Conservation (phyloP, 2,797 vertebrate genomes). For the Enteromius mattozi region DNA sequence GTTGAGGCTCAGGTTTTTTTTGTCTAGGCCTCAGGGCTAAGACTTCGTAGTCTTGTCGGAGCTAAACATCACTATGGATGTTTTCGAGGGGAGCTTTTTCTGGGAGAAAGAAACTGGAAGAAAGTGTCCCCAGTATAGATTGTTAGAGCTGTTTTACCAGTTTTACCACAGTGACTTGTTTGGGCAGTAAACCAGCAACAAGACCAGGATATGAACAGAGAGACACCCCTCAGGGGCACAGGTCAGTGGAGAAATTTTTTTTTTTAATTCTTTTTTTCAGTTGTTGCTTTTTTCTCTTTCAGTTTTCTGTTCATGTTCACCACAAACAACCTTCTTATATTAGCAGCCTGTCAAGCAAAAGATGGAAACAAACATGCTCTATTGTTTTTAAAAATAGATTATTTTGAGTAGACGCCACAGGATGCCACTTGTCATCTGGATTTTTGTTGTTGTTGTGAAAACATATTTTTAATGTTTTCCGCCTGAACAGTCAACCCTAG, state of each 20-base stretch:
- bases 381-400: not conserved
- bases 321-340: not conserved
- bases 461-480: not conserved
- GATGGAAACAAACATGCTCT: slow-evolving; percentile 16
- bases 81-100: slow-evolving; percentile 11
- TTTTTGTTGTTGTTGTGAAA: not conserved
- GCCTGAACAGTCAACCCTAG: not conserved
- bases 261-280: not conserved
- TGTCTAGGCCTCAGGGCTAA: slow-evolving; percentile 5
- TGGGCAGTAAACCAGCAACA: not conserved
- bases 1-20: not conserved
- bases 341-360: slow-evolving; percentile 1
- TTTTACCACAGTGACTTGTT: not conserved
- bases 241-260: slow-evolving; percentile 25
- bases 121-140: not conserved
- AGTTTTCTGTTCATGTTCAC: slow-evolving; percentile 5
- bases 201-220: not conserved
- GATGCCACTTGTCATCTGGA: not conserved
- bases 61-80: slow-evolving; percentile 6
- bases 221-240: no score
- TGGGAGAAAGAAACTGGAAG: not conserved
- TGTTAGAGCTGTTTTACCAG: not conserved
- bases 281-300: not conserved
- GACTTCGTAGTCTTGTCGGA: not conserved
- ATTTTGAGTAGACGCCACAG: not conserved